These are phyloP conservation scores for Beris chalybata DNA, from an alignment of 2,888 invertebrate genomes.

Conservation along the genomic window DNA sequence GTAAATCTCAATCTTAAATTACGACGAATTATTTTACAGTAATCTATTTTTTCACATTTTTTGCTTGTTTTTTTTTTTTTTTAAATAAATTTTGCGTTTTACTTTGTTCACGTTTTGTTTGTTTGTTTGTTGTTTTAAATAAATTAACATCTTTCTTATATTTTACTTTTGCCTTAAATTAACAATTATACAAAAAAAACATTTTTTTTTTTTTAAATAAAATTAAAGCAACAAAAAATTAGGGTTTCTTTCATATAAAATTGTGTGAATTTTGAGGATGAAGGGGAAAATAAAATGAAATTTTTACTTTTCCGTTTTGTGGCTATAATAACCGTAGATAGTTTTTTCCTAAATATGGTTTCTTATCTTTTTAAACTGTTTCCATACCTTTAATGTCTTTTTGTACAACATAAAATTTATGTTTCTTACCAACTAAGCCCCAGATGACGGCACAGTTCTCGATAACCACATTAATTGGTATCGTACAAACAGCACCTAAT, in stretches of 20 bases:
- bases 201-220: too few species aligned
- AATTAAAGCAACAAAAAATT: constrained; percentile 17
- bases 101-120: constrained; percentile 34
- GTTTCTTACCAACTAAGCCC: constrained; percentile 92
- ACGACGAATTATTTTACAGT: background rate
- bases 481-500: constrained; percentile 83
- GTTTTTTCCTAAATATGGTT: too few species aligned
- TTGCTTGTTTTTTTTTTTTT: background rate
- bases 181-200: constrained; percentile 23
- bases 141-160: constrained; percentile 22
- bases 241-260: too few species aligned
- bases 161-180: constrained; percentile 19
- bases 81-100: constrained; percentile 1
- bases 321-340: too few species aligned
- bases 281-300: background rate
- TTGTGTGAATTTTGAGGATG: background rate
- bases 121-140: constrained; percentile 21
- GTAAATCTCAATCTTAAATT: background rate
- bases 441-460: constrained; percentile 94
- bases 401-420: constrained; percentile 96
- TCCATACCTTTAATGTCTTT: constrained; percentile 79
- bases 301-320: background rate
- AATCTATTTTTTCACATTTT: background rate
- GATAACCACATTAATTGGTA: constrained; percentile 91
- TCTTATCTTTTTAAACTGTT: constrained; percentile 59